phyloP scores from a whole-genome alignment of 1,140 invertebrate genomes.

The Heliconius melpomene region DNA sequence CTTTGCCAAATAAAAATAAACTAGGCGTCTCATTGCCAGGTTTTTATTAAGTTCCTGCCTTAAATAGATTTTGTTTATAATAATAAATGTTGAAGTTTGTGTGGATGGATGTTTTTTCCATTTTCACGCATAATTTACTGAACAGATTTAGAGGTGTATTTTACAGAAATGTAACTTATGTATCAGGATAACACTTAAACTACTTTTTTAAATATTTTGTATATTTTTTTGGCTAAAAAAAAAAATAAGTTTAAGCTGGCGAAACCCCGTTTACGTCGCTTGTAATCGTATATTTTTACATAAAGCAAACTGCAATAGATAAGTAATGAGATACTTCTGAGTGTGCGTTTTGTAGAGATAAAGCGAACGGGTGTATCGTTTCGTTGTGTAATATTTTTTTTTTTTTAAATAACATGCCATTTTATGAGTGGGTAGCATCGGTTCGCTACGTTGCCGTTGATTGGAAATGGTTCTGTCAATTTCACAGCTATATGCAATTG shows the following conservation, averaged over 20 bases:
- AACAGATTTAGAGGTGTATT: no score
- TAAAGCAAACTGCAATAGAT: background rate
- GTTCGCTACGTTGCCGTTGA: constrained; percentile 22
- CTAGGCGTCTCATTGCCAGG: background rate
- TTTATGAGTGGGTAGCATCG: constrained; percentile 23
- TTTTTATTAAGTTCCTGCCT: background rate
- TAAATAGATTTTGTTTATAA: background rate
- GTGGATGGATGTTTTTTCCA: no score
- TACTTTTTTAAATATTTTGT: no score
- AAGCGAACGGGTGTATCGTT: background rate
- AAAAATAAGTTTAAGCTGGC: no score
- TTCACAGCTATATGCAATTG: constrained; percentile 27
- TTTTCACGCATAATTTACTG: no score
- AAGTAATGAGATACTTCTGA: constrained; percentile 4
- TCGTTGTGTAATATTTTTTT: constrained; percentile 20
- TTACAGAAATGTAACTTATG: no score
- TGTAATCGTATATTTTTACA: background rate
- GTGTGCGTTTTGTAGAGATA: constrained; percentile 13
- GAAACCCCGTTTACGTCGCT: no score
- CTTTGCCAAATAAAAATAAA: constrained; percentile 22
- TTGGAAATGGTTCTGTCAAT: constrained; percentile 25
- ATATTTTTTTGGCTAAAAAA: no score
- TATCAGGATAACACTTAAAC: no score
- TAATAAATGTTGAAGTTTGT: no score
- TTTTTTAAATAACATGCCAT: constrained; percentile 18